Base-by-base conservation (phyloP, 2,888 invertebrate genomes). In the Coronaproctus castanopsis region DNA sequence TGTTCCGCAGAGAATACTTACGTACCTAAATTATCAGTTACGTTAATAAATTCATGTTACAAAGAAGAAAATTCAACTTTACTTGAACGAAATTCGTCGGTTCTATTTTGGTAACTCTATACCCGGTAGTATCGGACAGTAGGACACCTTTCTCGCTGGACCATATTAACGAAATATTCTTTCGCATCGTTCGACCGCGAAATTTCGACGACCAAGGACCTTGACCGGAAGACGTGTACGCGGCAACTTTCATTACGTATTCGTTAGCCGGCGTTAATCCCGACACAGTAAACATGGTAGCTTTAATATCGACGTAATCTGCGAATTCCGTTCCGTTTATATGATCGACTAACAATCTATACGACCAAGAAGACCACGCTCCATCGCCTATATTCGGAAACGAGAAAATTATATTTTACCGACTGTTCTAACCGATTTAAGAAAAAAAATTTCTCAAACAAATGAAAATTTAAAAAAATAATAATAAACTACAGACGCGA, bases 151-250 rank as follows among this genome's bases (percentile, higher is more conserved):
- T 82, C 1, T 78, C 77, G 0, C 83, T 80, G 0, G 86, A 85
- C 87, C 87, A 87, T 3, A 85, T 69, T 54, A 86, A 76, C 0
- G 79, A 72, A 36, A 72, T 71, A 59, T 63, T 62, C 14, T 63
- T 61, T 52, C 76, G 77, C 59, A 85, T 71, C 0, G 85, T 89
- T 68, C 77, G 78, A 0, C 86, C 85, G 19, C 78, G 73, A 68
- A 89, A 87, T 68, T 82, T 82, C 5, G 80, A 76, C 1, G 84
- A 83, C 79, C 87, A 89, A 0, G 88, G 89, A 21, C 90, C 87
- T 53, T 68, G 77, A 1, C 87, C 88, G 0, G 81, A 80, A 59
- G 75, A 74, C 0, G 87, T 86, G 61, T 83, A 83, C 1, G 89
- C 88, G 2, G 87, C 81, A 0, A 87, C 85, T 71, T 82, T 82